Base-by-base conservation (phyloP, 2,797 vertebrate species). In the Scomberomorus guttatus region DNA sequence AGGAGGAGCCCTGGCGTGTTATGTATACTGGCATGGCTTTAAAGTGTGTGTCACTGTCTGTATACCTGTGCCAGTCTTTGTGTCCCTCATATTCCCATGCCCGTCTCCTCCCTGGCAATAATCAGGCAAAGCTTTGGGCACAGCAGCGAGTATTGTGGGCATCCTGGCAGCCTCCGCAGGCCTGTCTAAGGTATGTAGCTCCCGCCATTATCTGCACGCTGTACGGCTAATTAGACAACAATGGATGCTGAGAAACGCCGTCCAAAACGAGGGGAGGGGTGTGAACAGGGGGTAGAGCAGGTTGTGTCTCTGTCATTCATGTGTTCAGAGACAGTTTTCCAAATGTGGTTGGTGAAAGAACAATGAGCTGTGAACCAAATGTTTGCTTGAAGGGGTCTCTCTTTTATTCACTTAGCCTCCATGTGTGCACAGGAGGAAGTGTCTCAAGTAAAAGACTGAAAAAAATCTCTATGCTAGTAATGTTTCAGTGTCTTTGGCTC, bases 221-320 rank as follows among this genome's bases (percentile, higher is more conserved):
- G 80, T 63, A 80, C 85, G 69, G 67, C 77, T 90, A 90, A 90
- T 93, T 91, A 91, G 74, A 78, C 85, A 81, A 89, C 90, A 90
- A 90, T 81, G 80, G 86, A 32, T 6, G 77, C 81, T 6, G 78
- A 70, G 78, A 39, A 52, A 56, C 12, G 46, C 25, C 0, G 71
- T 65, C 55, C 70, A 72, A n/a, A 51, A 22, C 9, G 64, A 62
- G 55, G 55, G 75, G 77, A 72, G 61, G 73, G 27, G 80, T 10
- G 74, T 2, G 77, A 84, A 77, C 80, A 77, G 77, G 70, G 84
- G 75, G 82, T 6, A 25, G 70, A 79, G 76, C 83, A 75, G 87
- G 82, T 83, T 78, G 79, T 46, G 2, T 44, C 74, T 52, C 46
- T 51, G 55, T 81, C 83, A 8, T 57, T 78, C 66, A 29, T 80